Conservation (phyloP, 2,113 vertebrate species). For the Nansenia antarctica region DNA sequence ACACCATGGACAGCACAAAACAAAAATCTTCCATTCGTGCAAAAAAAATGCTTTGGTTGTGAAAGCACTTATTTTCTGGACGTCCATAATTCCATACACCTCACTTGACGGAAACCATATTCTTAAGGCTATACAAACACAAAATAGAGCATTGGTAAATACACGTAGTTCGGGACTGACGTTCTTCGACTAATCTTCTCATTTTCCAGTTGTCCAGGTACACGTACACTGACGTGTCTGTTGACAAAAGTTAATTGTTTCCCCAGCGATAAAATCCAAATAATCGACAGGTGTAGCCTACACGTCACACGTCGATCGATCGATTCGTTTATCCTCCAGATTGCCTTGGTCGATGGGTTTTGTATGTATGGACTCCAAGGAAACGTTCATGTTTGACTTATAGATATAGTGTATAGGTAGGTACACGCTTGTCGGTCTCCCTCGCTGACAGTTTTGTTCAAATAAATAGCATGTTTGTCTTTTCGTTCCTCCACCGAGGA, state of each 20-base stretch:
- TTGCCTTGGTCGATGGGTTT: constrained; percentile 84
- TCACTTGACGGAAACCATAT: constrained; percentile 81
- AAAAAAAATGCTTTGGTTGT: constrained; percentile 88
- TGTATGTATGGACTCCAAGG: constrained; percentile 83
- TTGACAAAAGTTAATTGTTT: constrained; percentile 75
- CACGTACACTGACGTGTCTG: constrained; percentile 56
- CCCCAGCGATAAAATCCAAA: constrained; percentile 86
- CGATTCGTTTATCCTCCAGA: constrained; percentile 85
- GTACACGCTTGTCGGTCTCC: constrained; percentile 80
- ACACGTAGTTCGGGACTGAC: constrained; percentile 70
- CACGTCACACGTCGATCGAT: constrained; percentile 81
- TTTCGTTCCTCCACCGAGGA: constrained; percentile 70
- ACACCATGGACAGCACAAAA: constrained; percentile 89
- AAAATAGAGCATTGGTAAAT: constrained; percentile 82
- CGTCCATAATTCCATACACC: constrained; percentile 83
- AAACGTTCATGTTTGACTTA: constrained; percentile 86
- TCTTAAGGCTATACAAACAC: constrained; percentile 94
- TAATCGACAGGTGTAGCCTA: constrained; percentile 76
- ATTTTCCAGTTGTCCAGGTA: constrained; percentile 63
- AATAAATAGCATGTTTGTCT: constrained; percentile 64
- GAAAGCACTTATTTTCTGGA: constrained; percentile 91
- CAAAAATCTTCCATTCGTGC: constrained; percentile 86
- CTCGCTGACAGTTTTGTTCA: constrained; percentile 78
- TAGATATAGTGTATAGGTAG: constrained; percentile 74
- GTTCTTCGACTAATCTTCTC: constrained; percentile 69